Evolutionary conservation across 2,888 invertebrate genomes (phyloP).

Genomic region (Lochmaea capreae): DNA sequence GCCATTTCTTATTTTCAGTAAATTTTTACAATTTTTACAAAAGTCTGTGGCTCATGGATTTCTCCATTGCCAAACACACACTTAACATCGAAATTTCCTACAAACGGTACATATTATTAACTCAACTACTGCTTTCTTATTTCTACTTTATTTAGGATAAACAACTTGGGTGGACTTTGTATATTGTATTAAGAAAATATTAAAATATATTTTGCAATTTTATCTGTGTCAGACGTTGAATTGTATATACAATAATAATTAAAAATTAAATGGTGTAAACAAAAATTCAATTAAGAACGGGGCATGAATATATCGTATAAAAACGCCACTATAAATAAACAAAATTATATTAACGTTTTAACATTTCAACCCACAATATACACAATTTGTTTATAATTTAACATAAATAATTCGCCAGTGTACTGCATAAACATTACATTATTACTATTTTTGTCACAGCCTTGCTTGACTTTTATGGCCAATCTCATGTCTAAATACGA

Average conservation of each 20-base stretch:
- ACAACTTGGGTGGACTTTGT: neutral
- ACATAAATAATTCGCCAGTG: constrained; percentile 43
- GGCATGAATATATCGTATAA: constrained; percentile 15
- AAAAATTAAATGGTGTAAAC: neutral
- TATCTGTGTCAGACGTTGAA: neutral
- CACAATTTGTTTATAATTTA: constrained; percentile 42
- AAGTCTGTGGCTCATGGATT: no score
- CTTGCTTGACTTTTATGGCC: constrained; percentile 45
- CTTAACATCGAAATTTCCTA: no score
- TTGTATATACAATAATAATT: neutral
- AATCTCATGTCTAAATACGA: constrained; percentile 42
- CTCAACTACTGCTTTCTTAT: neutral
- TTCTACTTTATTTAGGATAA: neutral
- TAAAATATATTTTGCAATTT: neutral
- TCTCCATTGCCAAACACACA: no score
- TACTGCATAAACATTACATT: constrained; percentile 42
- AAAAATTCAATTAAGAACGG: neutral
- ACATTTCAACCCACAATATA: constrained; percentile 17
- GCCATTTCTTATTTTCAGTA: no score
- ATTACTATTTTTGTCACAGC: constrained; percentile 44
- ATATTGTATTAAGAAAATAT: neutral
- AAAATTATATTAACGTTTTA: constrained; percentile 26
- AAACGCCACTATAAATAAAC: constrained; percentile 34
- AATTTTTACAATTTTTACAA: no score
- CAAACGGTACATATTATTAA: no score